Percentiles rank a stretch among this genome's conserved stretches.
These are phyloP conservation scores for Ceyx melanurus DNA, from an alignment of 2,113 vertebrate species.

Conservation along the genomic window DNA sequence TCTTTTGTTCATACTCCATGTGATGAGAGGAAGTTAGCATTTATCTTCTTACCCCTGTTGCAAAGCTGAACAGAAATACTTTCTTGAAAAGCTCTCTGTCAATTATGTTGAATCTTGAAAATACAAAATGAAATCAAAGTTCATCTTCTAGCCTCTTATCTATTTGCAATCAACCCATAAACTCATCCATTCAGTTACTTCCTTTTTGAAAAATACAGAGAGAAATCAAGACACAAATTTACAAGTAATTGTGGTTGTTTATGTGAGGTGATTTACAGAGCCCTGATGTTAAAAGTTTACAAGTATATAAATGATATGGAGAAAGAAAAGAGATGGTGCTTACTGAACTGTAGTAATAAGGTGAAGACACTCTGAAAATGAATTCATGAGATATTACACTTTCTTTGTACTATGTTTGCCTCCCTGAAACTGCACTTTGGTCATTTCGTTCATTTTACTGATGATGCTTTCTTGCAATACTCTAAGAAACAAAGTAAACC, in stretches of 20 bases:
- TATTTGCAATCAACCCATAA: conserved; percentile 10
- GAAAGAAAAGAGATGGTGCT: background rate
- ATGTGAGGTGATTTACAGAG: background rate
- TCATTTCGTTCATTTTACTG: background rate
- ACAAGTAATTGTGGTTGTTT: background rate
- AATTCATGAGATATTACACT: background rate
- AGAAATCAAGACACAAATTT: background rate
- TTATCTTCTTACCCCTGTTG: background rate
- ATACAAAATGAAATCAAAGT: conserved; percentile 27
- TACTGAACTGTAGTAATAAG: background rate
- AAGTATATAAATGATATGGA: background rate
- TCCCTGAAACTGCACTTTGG: background rate
- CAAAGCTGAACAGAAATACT: conserved; percentile 27
- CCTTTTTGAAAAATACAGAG: background rate
- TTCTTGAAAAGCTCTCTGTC: conserved; percentile 2
- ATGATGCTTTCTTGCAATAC: background rate
- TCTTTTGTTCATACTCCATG: conserved; percentile 7
- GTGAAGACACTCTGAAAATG: background rate
- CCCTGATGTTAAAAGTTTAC: background rate
- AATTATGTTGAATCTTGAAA: conserved; percentile 17
- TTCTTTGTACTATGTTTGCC: background rate
- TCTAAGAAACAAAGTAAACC: background rate
- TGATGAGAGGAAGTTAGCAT: conserved; percentile 18
- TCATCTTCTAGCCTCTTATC: background rate
- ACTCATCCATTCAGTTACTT: background rate